Evolutionary conservation across 2,888 invertebrate genomes (phyloP).

Genomic region (Slavum lentiscoides): DNA sequence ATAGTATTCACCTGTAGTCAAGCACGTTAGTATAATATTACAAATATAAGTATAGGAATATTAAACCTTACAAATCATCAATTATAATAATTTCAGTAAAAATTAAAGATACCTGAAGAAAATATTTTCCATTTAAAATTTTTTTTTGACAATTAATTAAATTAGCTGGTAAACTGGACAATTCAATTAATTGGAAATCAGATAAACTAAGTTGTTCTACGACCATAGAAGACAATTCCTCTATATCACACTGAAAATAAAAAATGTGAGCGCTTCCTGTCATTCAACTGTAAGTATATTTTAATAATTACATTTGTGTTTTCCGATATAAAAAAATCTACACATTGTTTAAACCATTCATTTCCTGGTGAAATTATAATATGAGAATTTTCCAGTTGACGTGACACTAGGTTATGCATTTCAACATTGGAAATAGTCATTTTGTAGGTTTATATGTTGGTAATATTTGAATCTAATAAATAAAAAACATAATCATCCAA

Average conservation of each 20-base stretch:
- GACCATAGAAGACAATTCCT: constrained; percentile 54
- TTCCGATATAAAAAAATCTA: constrained; percentile 50
- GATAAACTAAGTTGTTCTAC: constrained; percentile 57
- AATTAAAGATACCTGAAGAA: constrained; percentile 55
- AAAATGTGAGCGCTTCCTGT: background rate
- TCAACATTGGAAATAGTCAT: constrained; percentile 31
- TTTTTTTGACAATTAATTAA: constrained; percentile 52
- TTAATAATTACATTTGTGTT: constrained; percentile 46
- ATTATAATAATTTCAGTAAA: background rate
- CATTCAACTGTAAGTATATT: too few species aligned
- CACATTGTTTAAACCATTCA: constrained; percentile 55
- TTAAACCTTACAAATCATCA: background rate
- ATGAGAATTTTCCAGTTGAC: constrained; percentile 36
- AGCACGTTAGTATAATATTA: background rate
- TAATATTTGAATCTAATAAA: constrained; percentile 13
- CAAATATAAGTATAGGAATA: background rate
- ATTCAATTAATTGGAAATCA: constrained; percentile 56
- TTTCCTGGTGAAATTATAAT: constrained; percentile 51
- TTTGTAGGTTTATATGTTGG: background rate
- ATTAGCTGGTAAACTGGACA: constrained; percentile 55
- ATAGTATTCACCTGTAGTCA: constrained; percentile 55
- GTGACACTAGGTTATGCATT: constrained; percentile 14
- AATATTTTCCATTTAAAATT: constrained; percentile 55
- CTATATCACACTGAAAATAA: constrained; percentile 38
- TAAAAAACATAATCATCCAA: background rate